Evolutionary conservation across 92 coral and sea anemone genomes (phyloP).

Genomic region (Porites rus): DNA sequence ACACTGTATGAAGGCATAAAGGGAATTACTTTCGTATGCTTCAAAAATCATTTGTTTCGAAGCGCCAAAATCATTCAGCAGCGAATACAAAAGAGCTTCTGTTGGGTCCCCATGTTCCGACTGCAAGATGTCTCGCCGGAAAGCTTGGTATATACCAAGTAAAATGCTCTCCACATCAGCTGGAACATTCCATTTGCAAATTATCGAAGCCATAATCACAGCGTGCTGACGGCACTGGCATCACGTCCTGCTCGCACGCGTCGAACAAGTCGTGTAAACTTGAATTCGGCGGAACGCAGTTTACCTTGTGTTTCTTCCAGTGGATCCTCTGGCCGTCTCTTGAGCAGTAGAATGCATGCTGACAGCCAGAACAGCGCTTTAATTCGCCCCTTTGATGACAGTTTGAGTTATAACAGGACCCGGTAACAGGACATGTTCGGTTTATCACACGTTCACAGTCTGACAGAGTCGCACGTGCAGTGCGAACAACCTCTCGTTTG

Average conservation of each 20-base stretch:
- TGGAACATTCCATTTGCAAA: slow-evolving; percentile 8
- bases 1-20: slow-evolving; percentile 24
- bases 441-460: no score
- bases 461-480: no score
- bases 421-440: no score
- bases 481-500: no score
- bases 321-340: not conserved
- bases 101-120: not conserved
- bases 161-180: slow-evolving; percentile 18
- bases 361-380: not conserved
- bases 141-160: slow-evolving; percentile 23
- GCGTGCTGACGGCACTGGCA: slow-evolving; percentile 8
- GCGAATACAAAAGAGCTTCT: not conserved
- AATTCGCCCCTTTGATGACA: not conserved
- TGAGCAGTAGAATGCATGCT: not conserved
- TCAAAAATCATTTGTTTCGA: slow-evolving; percentile 24
- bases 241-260: slow-evolving; percentile 5
- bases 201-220: slow-evolving; percentile 46
- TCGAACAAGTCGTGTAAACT: slow-evolving; percentile 5
- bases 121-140: slow-evolving; percentile 17
- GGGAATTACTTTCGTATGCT: slow-evolving; percentile 35
- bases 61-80: slow-evolving; percentile 13
- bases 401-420: no score
- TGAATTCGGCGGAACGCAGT: not conserved
- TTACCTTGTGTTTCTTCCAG: slow-evolving; percentile 4